Evolutionary conservation across 2,113 vertebrate species (phyloP), one percentile per base, ranked within the genome.

Genomic region (Oreochromis niloticus): DNA sequence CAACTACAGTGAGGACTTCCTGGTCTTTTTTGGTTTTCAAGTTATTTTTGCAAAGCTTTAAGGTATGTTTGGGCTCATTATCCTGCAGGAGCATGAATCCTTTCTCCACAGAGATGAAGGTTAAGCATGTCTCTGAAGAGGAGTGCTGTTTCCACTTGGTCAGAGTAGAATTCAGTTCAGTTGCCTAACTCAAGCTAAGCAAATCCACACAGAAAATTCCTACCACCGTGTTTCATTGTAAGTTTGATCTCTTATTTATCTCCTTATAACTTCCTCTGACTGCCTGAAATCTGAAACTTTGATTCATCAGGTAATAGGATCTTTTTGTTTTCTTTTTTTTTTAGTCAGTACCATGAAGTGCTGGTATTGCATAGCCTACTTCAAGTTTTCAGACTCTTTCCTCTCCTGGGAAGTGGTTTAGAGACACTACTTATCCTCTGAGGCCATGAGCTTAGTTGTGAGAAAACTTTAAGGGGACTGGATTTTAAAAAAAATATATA

Each of bases 11-110:
- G 9, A 19, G 43, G 6, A 12, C 27, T 50, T 19, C 24, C 71
- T 78, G 27, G 3, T 6, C 27, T 50, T 78, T 50, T 78, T 78
- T 50, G 16, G 43, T 19, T 50, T 78, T 78, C 24, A 78, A 32
- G 24, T 32, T 2, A 11, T 5, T 78, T 50, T 50, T 50, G 43
- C 71, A 0, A 12, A 48, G 43, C 24, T 75, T 48, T 75, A 30
- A 30, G 24, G 43, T 78, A 32, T 78, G 9, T 32, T 78, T 78
- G 43, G 27, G 43, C 43, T 78, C 71, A 78, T 78, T 78, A 78
- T 78, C 2, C 24, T 78, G 71, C 43, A 50, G 71, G 43, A 50
- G 9, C 16, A 32, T 78, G 71, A 32, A 78, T 50, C 27, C 43
- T 19, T 78, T 78, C 46, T 50, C 71, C 27, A 19, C 27, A 50